Base-by-base conservation (phyloP, 2,113 vertebrate species). In the Helogale parvula region DNA sequence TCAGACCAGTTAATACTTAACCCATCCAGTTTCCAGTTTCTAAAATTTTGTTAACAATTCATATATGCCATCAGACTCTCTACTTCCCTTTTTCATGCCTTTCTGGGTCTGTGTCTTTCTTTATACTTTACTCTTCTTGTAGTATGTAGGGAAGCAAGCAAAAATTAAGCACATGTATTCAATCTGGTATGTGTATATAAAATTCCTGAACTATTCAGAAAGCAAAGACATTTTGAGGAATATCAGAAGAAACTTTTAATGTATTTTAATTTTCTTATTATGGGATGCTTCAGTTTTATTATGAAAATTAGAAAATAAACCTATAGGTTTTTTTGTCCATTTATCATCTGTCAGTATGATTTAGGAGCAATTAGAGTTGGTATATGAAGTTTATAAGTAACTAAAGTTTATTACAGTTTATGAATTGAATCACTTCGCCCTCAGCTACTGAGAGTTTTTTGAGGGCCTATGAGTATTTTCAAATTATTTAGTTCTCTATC, bases 231-330 rank as follows among this genome's bases (percentile, higher is more conserved):
- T 93, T 97, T 80, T 89, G 50, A 95, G 41, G 27, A 84, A 3
- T 93, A 90, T 74, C 14, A 85, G 35, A 90, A 88, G 31, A 95
- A 25, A 63, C 21, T 29, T 84, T 5, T 76, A 95, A 45, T 91
- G 27, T 68, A 11, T 86, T 97, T 95, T 66, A 88, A 50, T 91
- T 66, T 68, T 0, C 54, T 85, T 90, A 3, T 90, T 95, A 15
- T 83, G 7, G 33, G 74, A 23, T 95, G 27, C 33, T 65, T 45
- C 23, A 88, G n/a, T 35, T 94, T 94, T 80, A 7, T 93, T 95
- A 12, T 74, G 29, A 90, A 96, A 82, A 95, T 86, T 94, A 94
- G 57, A 96, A 92, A 90, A 81, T 84, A 23, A 87, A 74, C 25
- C 47, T 88, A 2, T 85, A 92, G 33, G n/a, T 86, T 60, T 10